phyloP scores from a whole-genome alignment of 2,888 invertebrate genomes.

The Hirtodrosophila duncani region DNA sequence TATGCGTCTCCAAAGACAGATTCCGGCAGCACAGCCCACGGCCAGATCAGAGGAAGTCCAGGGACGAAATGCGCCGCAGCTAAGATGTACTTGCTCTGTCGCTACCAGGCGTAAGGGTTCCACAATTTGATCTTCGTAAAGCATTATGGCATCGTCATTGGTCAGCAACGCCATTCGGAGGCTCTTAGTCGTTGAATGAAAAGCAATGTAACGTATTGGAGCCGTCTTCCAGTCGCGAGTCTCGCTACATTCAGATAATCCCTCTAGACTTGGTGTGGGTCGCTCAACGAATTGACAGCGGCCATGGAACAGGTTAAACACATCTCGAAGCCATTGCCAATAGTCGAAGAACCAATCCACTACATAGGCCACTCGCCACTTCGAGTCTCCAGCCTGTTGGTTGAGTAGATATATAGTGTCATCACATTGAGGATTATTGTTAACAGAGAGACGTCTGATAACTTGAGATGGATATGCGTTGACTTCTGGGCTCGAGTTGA shows the following conservation, averaged over 20 bases:
- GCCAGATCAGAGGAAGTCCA: conserved; percentile 2
- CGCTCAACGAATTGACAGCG: too few relatives aligned
- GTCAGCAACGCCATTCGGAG: conserved; percentile 9
- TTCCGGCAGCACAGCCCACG: conserved; percentile 31
- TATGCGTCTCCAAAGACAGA: conserved; percentile 27
- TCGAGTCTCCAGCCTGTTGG: too few relatives aligned
- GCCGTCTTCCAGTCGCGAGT: conserved; percentile 1
- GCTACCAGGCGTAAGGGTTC: not conserved
- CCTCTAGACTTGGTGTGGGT: too few relatives aligned
- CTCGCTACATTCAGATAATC: conserved; percentile 25
- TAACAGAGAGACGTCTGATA: too few relatives aligned
- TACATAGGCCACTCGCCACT: too few relatives aligned
- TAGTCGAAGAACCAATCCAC: too few relatives aligned
- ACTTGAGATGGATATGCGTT: too few relatives aligned
- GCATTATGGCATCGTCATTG: conserved; percentile 2
- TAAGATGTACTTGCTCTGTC: conserved; percentile 3
- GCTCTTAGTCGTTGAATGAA: conserved; percentile 1
- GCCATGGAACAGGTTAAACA: too few relatives aligned
- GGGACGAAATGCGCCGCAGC: conserved; percentile 37
- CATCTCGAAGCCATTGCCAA: too few relatives aligned
- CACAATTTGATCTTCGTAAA: not conserved
- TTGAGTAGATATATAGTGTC: too few relatives aligned
- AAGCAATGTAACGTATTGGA: conserved; percentile 1
- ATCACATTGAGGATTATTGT: too few relatives aligned
- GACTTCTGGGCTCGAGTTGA: too few relatives aligned